Evolutionary conservation across 2,888 invertebrate genomes (phyloP).

Genomic region (Alcis repandata): DNA sequence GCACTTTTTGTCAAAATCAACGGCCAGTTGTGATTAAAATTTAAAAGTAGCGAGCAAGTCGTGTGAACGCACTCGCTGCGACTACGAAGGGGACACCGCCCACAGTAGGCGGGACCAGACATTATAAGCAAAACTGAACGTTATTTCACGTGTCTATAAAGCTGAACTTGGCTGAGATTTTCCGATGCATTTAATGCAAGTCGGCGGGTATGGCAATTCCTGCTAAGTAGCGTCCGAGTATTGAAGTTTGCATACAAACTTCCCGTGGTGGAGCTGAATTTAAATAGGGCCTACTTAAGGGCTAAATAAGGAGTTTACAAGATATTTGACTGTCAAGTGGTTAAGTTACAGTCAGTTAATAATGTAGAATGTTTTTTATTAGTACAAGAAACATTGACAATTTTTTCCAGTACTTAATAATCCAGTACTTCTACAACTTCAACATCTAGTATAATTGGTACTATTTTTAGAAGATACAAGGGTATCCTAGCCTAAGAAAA

Average conservation of each 20-base stretch:
- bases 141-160: conserved; percentile 40
- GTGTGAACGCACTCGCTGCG: conserved; percentile 77
- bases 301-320: neutral
- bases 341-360: neutral
- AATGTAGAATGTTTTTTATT: too few species aligned
- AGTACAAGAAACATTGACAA: too few species aligned
- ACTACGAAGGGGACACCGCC: conserved; percentile 79
- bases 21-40: conserved; percentile 81
- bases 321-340: too few species aligned
- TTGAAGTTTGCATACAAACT: conserved; percentile 66
- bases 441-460: too few species aligned
- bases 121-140: conserved; percentile 52
- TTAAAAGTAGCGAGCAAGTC: conserved; percentile 76
- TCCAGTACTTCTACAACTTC: too few species aligned
- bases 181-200: conserved; percentile 76
- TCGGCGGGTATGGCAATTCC: conserved; percentile 72
- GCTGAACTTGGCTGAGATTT: conserved; percentile 41
- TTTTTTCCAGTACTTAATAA: too few species aligned
- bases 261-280: conserved; percentile 36
- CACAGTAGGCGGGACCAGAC: conserved; percentile 79
- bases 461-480: too few species aligned
- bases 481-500: too few species aligned
- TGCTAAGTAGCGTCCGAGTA: conserved; percentile 79
- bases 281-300: conserved; percentile 25
- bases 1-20: conserved; percentile 79